Evolutionary conservation across 2,113 vertebrate species (phyloP).

Genomic region (Crotophaga sulcirostris): DNA sequence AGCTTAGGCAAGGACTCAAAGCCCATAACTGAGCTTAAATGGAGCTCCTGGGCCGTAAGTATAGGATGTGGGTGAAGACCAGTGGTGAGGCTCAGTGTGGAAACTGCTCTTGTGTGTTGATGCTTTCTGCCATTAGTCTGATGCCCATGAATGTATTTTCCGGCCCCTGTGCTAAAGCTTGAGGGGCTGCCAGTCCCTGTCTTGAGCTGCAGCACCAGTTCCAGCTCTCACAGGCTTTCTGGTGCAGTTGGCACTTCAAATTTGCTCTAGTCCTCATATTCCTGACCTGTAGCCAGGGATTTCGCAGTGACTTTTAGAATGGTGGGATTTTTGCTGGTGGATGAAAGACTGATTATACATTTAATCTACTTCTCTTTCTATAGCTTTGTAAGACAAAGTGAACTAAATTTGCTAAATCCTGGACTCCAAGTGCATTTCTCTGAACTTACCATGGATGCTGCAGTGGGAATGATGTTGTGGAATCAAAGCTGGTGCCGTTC

Average conservation of each 20-base stretch:
- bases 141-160: background rate
- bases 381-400: background rate
- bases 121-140: background rate
- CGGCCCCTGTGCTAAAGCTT: background rate
- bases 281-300: background rate
- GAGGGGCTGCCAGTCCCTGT: background rate
- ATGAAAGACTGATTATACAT: background rate
- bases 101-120: background rate
- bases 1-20: too few relatives aligned
- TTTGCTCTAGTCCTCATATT: background rate
- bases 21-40: background rate
- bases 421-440: background rate
- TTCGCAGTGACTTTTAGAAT: background rate
- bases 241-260: background rate
- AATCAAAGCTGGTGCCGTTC: background rate
- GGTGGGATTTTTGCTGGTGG: background rate
- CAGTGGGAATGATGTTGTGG: rapidly evolving
- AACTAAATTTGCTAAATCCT: background rate
- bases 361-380: background rate
- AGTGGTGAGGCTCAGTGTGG: background rate
- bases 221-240: background rate
- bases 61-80: background rate
- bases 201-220: background rate
- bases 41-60: background rate
- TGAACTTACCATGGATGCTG: background rate